Conservation (phyloP, 2,888 invertebrate species). For the Agonopterix subpropinquella region DNA sequence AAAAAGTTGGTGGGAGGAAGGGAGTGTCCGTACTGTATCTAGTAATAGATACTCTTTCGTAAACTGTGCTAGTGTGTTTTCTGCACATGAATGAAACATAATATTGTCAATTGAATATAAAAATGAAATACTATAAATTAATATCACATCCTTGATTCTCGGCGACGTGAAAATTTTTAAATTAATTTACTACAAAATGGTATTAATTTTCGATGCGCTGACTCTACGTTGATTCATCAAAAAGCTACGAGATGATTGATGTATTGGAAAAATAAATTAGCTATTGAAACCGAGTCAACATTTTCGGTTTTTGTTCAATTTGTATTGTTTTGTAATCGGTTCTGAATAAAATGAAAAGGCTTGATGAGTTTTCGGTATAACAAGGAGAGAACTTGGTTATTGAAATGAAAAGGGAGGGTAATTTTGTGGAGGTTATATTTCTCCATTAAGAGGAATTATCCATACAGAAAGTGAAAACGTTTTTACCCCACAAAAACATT, state of each 20-base stretch:
- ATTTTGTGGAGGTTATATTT: too few species aligned
- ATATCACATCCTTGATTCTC: neutral
- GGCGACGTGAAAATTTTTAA: constrained; percentile 12
- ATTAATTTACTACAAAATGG: constrained; percentile 20
- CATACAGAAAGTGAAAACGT: too few species aligned
- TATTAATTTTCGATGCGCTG: constrained; percentile 14
- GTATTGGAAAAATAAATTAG: constrained; percentile 13
- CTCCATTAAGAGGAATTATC: too few species aligned
- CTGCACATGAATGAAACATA: too few species aligned
- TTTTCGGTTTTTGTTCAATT: constrained; percentile 7
- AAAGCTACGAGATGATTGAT: constrained; percentile 24
- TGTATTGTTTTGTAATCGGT: constrained; percentile 4
- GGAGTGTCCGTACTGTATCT: too few species aligned
- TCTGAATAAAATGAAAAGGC: constrained; percentile 1
- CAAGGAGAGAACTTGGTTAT: too few species aligned
- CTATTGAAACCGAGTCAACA: constrained; percentile 3
- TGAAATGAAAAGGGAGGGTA: too few species aligned
- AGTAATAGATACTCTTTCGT: too few species aligned
- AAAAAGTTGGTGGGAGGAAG: too few species aligned
- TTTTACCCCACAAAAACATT: too few species aligned
- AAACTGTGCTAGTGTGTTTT: too few species aligned
- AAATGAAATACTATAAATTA: neutral
- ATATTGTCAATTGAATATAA: neutral
- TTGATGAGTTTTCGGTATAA: neutral
- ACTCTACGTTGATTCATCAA: constrained; percentile 29